A percentile compares a stretch with the other conserved stretches of the same genome.
Conservation (phyloP, 2,797 vertebrate genomes). For the Malacoraja senta region DNA sequence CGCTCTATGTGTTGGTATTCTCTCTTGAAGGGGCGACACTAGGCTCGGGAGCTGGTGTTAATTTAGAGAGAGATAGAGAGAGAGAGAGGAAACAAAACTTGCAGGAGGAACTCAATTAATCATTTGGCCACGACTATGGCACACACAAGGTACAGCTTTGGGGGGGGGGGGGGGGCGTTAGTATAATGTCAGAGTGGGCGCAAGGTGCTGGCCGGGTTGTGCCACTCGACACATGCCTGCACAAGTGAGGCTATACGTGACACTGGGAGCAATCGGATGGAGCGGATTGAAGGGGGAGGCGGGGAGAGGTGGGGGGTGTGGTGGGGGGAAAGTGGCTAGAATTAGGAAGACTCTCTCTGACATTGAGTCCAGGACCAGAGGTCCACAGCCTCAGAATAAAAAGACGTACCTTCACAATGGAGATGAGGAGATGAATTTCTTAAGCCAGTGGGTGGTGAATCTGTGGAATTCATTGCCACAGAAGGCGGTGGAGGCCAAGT, state of each 20-base stretch:
- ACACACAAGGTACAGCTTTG: slow-evolving; percentile 15
- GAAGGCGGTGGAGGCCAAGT: too few relatives aligned
- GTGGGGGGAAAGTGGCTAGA: too few relatives aligned
- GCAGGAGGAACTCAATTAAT: slow-evolving; percentile 24
- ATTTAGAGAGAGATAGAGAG: neutral
- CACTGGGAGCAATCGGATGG: neutral
- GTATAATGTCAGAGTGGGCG: slow-evolving; percentile 30
- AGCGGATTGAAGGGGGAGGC: too few relatives aligned
- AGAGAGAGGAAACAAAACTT: neutral
- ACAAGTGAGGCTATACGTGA: neutral
- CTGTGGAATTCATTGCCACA: too few relatives aligned
- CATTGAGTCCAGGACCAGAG: too few relatives aligned
- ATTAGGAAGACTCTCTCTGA: too few relatives aligned
- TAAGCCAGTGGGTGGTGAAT: too few relatives aligned
- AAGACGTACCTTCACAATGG: too few relatives aligned
- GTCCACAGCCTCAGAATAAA: too few relatives aligned
- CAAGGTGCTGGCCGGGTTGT: neutral
- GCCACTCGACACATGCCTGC: slow-evolving; percentile 26
- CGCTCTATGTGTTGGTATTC: neutral
- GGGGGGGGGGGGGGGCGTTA: neutral
- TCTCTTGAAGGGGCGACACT: too few relatives aligned
- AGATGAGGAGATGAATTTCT: too few relatives aligned
- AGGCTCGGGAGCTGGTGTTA: neutral
- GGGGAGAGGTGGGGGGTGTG: too few relatives aligned
- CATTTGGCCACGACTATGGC: neutral